These are phyloP conservation scores for Porites divaricata DNA, from an alignment of 92 coral and sea anemone genomes.

Conservation along the genomic window DNA sequence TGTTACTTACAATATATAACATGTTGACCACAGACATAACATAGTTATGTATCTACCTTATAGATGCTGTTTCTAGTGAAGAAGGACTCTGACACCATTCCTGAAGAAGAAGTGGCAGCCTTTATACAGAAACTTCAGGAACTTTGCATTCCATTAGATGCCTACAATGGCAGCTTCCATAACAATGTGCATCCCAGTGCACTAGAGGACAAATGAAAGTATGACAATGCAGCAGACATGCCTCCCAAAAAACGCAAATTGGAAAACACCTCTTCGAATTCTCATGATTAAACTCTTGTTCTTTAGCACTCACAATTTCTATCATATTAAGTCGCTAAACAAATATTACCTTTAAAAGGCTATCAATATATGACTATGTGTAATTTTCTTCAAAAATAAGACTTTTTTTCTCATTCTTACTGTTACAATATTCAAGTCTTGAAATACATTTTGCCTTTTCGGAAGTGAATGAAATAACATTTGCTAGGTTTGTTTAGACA, in stretches of 20 bases:
- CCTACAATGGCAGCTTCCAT: not conserved
- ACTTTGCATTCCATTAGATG: not conserved
- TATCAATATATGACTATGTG: too few species aligned
- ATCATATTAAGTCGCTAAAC: too few species aligned
- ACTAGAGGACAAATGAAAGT: not conserved
- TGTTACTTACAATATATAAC: too few species aligned
- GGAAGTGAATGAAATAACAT: too few species aligned
- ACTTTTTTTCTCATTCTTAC: too few species aligned
- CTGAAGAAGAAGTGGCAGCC: not conserved
- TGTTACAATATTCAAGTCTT: too few species aligned
- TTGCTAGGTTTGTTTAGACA: too few species aligned
- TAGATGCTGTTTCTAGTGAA: not conserved
- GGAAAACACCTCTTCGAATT: not conserved
- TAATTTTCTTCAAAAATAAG: too few species aligned
- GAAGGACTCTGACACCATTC: not conserved
- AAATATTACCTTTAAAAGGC: too few species aligned
- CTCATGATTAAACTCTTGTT: not conserved
- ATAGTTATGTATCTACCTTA: not conserved
- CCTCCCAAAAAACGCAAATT: not conserved
- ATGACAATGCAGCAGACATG: not conserved
- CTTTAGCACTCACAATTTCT: too few species aligned
- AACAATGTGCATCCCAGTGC: not conserved
- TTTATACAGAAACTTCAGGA: not conserved
- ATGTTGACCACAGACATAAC: not conserved
- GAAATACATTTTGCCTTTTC: too few species aligned